phyloP scores from a whole-genome alignment of 2,113 vertebrate species.

The Pluvianellus socialis region DNA sequence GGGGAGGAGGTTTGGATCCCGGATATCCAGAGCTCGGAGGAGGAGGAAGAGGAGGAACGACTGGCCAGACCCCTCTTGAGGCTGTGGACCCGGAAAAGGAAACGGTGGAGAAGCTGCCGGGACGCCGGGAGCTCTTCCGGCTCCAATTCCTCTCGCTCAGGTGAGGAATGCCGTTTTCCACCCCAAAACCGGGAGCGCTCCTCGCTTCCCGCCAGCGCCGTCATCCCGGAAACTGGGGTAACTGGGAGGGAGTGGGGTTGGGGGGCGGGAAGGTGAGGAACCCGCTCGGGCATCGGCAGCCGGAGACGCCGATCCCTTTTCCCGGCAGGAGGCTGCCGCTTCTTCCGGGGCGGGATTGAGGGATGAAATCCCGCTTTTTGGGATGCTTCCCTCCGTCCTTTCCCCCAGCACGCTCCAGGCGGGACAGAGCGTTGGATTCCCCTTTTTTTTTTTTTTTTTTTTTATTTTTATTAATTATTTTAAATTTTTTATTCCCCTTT shows the following conservation, averaged over 20 bases:
- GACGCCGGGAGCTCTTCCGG: not conserved
- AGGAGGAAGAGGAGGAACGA: not conserved
- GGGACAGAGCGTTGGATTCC: not conserved
- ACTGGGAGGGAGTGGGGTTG: not conserved
- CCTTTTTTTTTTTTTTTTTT: rapidly evolving
- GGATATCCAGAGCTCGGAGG: not conserved
- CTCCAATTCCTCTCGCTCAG: not conserved
- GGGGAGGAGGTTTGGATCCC: not conserved
- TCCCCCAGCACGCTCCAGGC: too few relatives aligned
- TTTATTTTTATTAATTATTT: not conserved
- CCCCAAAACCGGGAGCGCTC: not conserved
- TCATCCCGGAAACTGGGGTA: not conserved
- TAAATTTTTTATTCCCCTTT: not conserved
- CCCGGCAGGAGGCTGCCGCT: not conserved
- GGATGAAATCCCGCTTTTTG: not conserved
- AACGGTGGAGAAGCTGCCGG: not conserved
- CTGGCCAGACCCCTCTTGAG: not conserved
- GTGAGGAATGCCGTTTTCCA: not conserved
- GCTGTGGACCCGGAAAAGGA: not conserved
- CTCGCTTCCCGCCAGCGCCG: too few relatives aligned
- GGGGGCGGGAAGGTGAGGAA: not conserved
- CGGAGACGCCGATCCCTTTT: not conserved
- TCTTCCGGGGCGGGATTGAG: rapidly evolving
- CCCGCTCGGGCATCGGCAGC: not conserved
- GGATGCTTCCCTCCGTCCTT: not conserved